A percentile compares a stretch with the other conserved stretches of the same genome.
Conservation (phyloP, 2,888 invertebrate species). For the Eristalis intricaria region DNA sequence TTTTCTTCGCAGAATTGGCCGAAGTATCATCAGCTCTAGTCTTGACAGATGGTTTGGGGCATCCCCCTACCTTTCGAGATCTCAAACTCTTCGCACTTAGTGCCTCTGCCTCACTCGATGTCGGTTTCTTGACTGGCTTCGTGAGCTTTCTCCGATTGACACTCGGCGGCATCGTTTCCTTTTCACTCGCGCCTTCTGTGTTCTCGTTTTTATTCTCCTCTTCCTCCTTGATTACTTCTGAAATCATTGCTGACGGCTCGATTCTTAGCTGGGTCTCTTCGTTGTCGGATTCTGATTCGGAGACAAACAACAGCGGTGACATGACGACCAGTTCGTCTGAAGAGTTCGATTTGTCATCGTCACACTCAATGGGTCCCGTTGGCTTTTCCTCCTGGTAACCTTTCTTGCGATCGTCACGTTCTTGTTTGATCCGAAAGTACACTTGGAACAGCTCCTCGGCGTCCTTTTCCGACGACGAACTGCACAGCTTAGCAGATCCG, state of each 20-base stretch:
- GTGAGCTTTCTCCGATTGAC: conserved; percentile 32
- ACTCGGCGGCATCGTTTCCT: neutral
- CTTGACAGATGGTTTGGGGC: neutral
- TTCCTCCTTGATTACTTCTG: conserved; percentile 19
- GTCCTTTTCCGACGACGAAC: conserved; percentile 74
- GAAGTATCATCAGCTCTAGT: neutral
- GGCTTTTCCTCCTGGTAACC: conserved; percentile 44
- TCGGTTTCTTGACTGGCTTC: conserved; percentile 21
- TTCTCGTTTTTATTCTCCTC: neutral
- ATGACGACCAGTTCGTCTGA: conserved; percentile 77
- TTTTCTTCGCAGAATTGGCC: neutral
- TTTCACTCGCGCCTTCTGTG: neutral
- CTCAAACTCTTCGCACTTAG: conserved; percentile 21
- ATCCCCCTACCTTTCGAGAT: conserved; percentile 28
- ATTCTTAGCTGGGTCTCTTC: conserved; percentile 62
- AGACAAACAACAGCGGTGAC: conserved; percentile 79
- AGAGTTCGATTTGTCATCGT: conserved; percentile 73
- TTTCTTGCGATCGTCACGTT: conserved; percentile 19
- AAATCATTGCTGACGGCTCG: neutral
- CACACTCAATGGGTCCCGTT: neutral
- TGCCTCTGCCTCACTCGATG: neutral
- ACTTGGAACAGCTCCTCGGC: conserved; percentile 77
- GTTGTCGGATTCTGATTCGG: conserved; percentile 76
- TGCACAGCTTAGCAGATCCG: conserved; percentile 65
- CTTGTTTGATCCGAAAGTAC: conserved; percentile 66